Conservation (phyloP, 2,113 vertebrate species). For the Vombatus ursinus region DNA sequence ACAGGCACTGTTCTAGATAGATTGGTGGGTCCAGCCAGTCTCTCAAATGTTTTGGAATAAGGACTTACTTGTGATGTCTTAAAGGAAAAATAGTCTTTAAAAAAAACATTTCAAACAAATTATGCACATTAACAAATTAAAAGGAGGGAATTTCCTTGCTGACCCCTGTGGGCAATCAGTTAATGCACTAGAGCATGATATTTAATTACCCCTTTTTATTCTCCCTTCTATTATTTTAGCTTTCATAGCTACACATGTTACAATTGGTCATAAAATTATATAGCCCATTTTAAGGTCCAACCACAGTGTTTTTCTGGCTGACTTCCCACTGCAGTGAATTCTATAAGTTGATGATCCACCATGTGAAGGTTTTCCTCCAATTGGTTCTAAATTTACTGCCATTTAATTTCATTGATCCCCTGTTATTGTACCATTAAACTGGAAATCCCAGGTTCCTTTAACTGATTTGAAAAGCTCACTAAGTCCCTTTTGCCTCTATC, state of each 20-base stretch:
- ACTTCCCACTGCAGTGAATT: slow-evolving; percentile 21
- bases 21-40: background rate
- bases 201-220: slow-evolving; percentile 60
- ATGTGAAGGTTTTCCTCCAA: slow-evolving; percentile 30
- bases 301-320: slow-evolving; percentile 50
- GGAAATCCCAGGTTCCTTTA: background rate
- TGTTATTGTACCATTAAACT: slow-evolving; percentile 39
- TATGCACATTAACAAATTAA: background rate
- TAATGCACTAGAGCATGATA: slow-evolving; percentile 42
- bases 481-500: background rate
- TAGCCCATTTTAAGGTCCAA: slow-evolving; percentile 45
- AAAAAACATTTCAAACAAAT: background rate
- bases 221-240: slow-evolving; percentile 50
- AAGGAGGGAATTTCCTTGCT: background rate
- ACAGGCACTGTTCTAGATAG: background rate
- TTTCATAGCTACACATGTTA: slow-evolving; percentile 45
- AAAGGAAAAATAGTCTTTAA: background rate
- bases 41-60: background rate
- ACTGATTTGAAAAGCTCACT: slow-evolving; percentile 30
- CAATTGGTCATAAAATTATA: slow-evolving; percentile 56
- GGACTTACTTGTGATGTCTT: background rate
- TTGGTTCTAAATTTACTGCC: slow-evolving; percentile 39
- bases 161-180: slow-evolving; percentile 7
- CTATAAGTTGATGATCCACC: slow-evolving; percentile 20
- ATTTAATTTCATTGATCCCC: slow-evolving; percentile 22